Conservation (phyloP, 2,797 vertebrate genomes). For the Malurus leucopterus region DNA sequence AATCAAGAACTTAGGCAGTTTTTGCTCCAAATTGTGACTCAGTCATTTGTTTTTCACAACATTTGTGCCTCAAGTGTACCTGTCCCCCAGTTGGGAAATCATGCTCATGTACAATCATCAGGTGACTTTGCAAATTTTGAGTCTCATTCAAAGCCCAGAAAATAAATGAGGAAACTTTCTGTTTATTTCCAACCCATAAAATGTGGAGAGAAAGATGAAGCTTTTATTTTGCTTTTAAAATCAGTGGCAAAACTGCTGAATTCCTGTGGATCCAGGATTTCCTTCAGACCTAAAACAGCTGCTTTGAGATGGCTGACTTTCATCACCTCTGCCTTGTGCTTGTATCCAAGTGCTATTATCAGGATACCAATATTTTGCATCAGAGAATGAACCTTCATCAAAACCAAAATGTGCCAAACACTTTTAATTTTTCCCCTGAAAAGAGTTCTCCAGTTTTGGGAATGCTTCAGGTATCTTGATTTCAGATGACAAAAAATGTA, state of each 20-base stretch:
- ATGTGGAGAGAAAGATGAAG: not conserved
- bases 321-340: not conserved
- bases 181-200: not conserved
- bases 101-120: accelerated
- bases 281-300: not conserved
- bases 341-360: not conserved
- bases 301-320: not conserved
- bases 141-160: not conserved
- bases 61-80: not conserved
- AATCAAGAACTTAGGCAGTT: not conserved
- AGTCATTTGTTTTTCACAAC: not conserved
- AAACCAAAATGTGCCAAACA: not conserved
- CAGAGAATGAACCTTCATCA: not conserved
- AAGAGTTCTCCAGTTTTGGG: not conserved
- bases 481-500: not conserved
- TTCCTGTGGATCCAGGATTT: not conserved
- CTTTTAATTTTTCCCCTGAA: not conserved
- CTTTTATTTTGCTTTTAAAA: not conserved
- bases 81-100: not conserved
- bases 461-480: not conserved
- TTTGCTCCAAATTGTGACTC: not conserved
- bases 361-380: not conserved
- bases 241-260: not conserved
- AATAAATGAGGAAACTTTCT: not conserved
- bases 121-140: not conserved